Evolutionary conservation across 2,888 invertebrate genomes (phyloP).

Genomic region (Brenthis ino): DNA sequence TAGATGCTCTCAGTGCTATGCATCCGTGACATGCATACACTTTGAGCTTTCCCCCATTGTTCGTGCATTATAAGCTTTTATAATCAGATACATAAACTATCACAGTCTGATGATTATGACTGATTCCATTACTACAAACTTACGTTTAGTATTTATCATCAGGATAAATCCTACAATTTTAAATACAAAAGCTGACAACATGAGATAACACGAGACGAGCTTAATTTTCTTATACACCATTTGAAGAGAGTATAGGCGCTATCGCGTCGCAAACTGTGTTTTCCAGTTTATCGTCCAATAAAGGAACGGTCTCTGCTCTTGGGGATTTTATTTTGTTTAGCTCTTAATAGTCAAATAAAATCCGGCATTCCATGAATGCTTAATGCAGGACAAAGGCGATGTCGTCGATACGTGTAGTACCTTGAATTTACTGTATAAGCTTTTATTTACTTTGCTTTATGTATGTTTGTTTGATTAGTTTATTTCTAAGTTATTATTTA

Average conservation of each 20-base stretch:
- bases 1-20: no score
- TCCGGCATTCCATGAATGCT: slow-evolving; percentile 31
- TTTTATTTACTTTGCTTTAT: no score
- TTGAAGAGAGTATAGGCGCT: not conserved
- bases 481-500: no score
- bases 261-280: slow-evolving; percentile 13
- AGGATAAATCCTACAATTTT: no score
- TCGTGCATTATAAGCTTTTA: no score
- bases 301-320: slow-evolving; percentile 27
- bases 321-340: slow-evolving; percentile 35
- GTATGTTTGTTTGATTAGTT: no score
- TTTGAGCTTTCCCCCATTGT: no score
- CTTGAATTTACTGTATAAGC: not conserved
- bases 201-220: slow-evolving; percentile 6
- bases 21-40: no score
- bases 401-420: slow-evolving; percentile 5
- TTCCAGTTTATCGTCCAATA: slow-evolving; percentile 32
- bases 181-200: not conserved
- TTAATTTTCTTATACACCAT: slow-evolving; percentile 15
- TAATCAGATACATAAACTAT: no score
- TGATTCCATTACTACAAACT: no score
- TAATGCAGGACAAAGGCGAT: slow-evolving; percentile 18
- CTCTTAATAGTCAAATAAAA: slow-evolving; percentile 30
- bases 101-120: no score
- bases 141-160: no score